Evolutionary conservation across 1,140 invertebrate genomes (phyloP).

Genomic region (Temnothorax longispinosus): DNA sequence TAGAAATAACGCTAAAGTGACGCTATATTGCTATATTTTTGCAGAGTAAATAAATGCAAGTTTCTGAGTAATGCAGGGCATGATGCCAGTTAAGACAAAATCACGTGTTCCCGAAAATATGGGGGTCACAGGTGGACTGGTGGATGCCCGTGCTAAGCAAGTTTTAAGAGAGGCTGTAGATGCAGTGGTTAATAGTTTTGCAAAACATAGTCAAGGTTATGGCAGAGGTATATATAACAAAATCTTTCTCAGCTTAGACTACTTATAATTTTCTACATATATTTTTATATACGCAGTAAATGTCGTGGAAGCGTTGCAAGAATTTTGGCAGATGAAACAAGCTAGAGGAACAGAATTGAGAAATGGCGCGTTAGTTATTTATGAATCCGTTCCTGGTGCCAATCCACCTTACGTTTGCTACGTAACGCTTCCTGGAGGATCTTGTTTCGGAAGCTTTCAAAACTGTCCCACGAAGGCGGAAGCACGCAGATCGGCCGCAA

Average conservation of each 20-base stretch:
- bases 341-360: slow-evolving; percentile 94
- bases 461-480: slow-evolving; percentile 98
- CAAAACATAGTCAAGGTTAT: slow-evolving; percentile 92
- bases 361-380: slow-evolving; percentile 96
- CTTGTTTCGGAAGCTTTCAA: slow-evolving; percentile 98
- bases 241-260: slow-evolving; percentile 50
- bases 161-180: slow-evolving; percentile 92
- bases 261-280: not conserved
- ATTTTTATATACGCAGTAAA: slow-evolving; percentile 90
- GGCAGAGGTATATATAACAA: slow-evolving; percentile 89
- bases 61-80: slow-evolving; percentile 81
- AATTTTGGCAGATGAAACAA: slow-evolving; percentile 99
- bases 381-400: slow-evolving; percentile 96
- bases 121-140: slow-evolving; percentile 83
- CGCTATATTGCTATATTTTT: slow-evolving; percentile 38
- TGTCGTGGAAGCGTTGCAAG: slow-evolving; percentile 97
- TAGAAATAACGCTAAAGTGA: not conserved
- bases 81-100: slow-evolving; percentile 85
- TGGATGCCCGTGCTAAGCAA: slow-evolving; percentile 89
- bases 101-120: slow-evolving; percentile 83
- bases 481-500: slow-evolving; percentile 96
- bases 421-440: slow-evolving; percentile 97
- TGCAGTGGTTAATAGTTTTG: slow-evolving; percentile 92
- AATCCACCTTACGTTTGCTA: slow-evolving; percentile 97
- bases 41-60: slow-evolving; percentile 76